A percentile compares a stretch with the other conserved stretches of the same genome.
These are phyloP conservation scores for Drosophila orosa DNA, from an alignment of 1,140 invertebrate species.

Conservation along the genomic window DNA sequence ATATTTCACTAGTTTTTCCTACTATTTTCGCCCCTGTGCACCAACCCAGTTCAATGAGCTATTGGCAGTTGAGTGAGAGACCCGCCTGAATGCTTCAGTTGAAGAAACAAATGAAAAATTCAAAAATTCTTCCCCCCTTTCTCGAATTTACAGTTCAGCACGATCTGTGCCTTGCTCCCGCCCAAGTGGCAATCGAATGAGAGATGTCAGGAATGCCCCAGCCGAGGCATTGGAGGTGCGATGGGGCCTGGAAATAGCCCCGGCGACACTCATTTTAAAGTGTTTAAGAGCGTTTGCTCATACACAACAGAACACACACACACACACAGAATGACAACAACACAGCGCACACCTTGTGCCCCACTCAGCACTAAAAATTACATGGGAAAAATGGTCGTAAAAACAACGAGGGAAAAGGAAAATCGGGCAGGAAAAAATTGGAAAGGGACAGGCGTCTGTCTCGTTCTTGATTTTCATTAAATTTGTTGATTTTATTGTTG, in stretches of 20 bases:
- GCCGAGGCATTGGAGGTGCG: slow-evolving; percentile 3
- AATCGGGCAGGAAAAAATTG: slow-evolving; percentile 5
- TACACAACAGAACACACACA: slow-evolving; percentile 26
- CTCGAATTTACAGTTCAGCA: slow-evolving; percentile 35
- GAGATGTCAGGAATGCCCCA: slow-evolving; percentile 38
- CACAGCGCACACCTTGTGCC: slow-evolving; percentile 61
- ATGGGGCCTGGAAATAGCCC: slow-evolving; percentile 56
- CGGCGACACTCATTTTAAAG: slow-evolving; percentile 73
- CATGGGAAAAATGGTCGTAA: slow-evolving; percentile 76
- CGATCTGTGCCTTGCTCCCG: slow-evolving; percentile 3
- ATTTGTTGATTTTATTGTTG: slow-evolving; percentile 72
- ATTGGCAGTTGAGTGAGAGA: slow-evolving; percentile 6
- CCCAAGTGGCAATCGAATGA: slow-evolving; percentile 24
- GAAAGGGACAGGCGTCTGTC: slow-evolving; percentile 20
- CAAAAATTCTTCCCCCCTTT: slow-evolving; percentile 12
- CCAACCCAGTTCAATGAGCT: slow-evolving; percentile 36
- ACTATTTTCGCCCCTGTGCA: not conserved
- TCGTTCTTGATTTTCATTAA: slow-evolving; percentile 69
- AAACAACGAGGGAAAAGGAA: slow-evolving; percentile 47
- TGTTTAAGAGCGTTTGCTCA: slow-evolving; percentile 59
- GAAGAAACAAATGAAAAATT: slow-evolving; percentile 21
- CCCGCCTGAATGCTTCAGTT: not conserved
- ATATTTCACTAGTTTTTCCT: not conserved
- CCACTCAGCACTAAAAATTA: slow-evolving; percentile 75
- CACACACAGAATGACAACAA: slow-evolving; percentile 24